A percentile compares a stretch with the other conserved stretches of the same genome.
Conservation (phyloP, 2,888 invertebrate genomes). For the Spisula solida region DNA sequence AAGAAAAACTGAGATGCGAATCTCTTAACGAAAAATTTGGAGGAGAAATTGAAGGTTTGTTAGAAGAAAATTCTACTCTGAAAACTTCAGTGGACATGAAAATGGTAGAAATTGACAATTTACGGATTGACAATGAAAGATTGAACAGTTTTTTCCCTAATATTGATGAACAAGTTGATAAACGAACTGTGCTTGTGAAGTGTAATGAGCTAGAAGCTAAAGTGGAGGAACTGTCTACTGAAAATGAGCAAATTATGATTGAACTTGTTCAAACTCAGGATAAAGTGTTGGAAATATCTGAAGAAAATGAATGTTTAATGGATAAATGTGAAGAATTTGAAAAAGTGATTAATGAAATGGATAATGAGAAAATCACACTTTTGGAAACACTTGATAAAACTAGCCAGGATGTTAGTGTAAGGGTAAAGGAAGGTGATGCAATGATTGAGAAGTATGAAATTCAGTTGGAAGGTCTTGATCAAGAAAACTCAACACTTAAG, state of each 20-base stretch:
- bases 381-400: slow-evolving; percentile 48
- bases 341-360: slow-evolving; percentile 61
- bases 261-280: slow-evolving; percentile 57
- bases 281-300: slow-evolving; percentile 47
- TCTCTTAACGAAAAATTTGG: slow-evolving; percentile 40
- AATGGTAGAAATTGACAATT: slow-evolving; percentile 64
- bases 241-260: slow-evolving; percentile 69
- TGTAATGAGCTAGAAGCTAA: slow-evolving; percentile 64
- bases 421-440: slow-evolving; percentile 63
- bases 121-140: slow-evolving; percentile 58
- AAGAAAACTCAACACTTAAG: slow-evolving; percentile 68
- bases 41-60: slow-evolving; percentile 65
- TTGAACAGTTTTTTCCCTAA: slow-evolving; percentile 61
- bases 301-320: slow-evolving; percentile 60
- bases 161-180: slow-evolving; percentile 59
- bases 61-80: slow-evolving; percentile 64
- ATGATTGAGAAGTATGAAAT: slow-evolving; percentile 58
- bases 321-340: slow-evolving; percentile 66
- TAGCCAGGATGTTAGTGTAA: slow-evolving; percentile 35
- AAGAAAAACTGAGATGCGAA: slow-evolving; percentile 60
- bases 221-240: slow-evolving; percentile 63
- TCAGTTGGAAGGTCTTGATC: slow-evolving; percentile 62
- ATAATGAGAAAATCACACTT: slow-evolving; percentile 67
- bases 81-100: slow-evolving; percentile 62
- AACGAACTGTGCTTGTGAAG: slow-evolving; percentile 60